Conservation (phyloP, 1,140 invertebrate species). For the Lordiphosa collinella region DNA sequence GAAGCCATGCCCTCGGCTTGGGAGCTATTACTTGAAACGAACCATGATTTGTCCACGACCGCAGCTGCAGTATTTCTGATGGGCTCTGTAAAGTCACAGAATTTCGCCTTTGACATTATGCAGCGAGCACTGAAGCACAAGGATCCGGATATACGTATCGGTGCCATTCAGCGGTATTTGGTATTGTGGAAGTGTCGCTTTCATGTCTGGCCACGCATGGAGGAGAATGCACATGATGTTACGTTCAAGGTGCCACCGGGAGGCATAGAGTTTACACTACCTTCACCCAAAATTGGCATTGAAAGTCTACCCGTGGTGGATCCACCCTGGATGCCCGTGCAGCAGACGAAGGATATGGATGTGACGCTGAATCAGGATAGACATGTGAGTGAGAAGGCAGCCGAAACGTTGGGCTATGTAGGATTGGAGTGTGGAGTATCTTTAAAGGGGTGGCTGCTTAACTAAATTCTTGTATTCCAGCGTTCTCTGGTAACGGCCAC, state of each 20-base stretch:
- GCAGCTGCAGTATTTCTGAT: constrained; percentile 95
- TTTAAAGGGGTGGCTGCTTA: background rate
- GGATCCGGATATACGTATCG: constrained; percentile 87
- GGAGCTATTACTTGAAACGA: constrained; percentile 93
- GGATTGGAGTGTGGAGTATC: background rate
- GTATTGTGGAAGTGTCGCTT: constrained; percentile 98
- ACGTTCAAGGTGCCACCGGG: constrained; percentile 98
- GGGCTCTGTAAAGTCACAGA: constrained; percentile 92
- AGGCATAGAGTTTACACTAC: constrained; percentile 98
- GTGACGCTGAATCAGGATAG: constrained; percentile 99
- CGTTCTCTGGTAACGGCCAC: constrained; percentile 98
- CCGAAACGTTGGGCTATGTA: constrained; percentile 47
- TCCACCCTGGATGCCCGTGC: constrained; percentile 98
- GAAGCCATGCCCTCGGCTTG: constrained; percentile 95
- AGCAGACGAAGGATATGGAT: constrained; percentile 99
- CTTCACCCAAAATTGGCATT: constrained; percentile 98
- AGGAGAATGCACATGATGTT: constrained; percentile 93
- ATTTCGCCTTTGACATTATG: constrained; percentile 93
- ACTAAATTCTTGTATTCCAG: constrained; percentile 80
- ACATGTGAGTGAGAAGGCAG: constrained; percentile 86
- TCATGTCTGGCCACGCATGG: constrained; percentile 99
- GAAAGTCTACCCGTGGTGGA: constrained; percentile 96
- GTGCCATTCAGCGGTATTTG: constrained; percentile 87
- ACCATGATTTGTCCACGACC: constrained; percentile 87
- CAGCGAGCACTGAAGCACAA: constrained; percentile 90